These are phyloP conservation scores for Apodemus sylvaticus DNA, from an alignment of 2,113 vertebrate genomes.

Conservation along the genomic window DNA sequence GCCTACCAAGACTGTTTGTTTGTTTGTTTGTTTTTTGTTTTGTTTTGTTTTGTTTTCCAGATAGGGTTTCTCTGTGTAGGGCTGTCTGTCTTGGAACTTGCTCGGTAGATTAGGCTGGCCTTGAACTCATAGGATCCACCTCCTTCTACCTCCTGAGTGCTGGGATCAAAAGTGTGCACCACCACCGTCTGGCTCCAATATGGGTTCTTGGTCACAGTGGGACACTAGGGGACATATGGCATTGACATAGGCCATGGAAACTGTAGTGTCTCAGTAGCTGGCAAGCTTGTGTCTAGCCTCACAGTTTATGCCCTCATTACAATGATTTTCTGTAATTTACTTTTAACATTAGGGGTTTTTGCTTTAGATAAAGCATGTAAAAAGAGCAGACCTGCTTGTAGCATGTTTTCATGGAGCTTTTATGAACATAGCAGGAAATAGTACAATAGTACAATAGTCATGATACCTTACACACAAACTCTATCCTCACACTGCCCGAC, in stretches of 20 bases:
- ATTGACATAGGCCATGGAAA: fast-evolving
- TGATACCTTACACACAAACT: background rate
- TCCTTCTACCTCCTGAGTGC: background rate
- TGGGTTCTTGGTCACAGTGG: background rate
- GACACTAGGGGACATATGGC: background rate
- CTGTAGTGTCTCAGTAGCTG: fast-evolving
- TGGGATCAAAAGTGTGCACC: background rate
- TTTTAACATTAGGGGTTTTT: background rate
- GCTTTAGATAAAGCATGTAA: background rate
- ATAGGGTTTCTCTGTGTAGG: background rate
- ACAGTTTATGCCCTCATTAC: background rate
- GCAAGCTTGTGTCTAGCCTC: background rate
- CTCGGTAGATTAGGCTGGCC: background rate
- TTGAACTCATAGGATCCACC: background rate
- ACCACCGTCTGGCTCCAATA: too few relatives aligned
- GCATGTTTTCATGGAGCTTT: background rate
- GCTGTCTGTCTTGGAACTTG: background rate
- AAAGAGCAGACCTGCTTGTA: background rate
- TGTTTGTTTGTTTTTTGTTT: too few relatives aligned
- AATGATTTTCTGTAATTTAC: background rate
- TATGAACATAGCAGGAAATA: background rate
- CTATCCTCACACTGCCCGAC: too few relatives aligned
- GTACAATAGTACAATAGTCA: background rate
- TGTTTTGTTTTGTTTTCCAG: background rate
- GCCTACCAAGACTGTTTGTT: fast-evolving